Base-by-base conservation (phyloP, 1,140 invertebrate genomes). In the Zaprionus camerounensis region DNA sequence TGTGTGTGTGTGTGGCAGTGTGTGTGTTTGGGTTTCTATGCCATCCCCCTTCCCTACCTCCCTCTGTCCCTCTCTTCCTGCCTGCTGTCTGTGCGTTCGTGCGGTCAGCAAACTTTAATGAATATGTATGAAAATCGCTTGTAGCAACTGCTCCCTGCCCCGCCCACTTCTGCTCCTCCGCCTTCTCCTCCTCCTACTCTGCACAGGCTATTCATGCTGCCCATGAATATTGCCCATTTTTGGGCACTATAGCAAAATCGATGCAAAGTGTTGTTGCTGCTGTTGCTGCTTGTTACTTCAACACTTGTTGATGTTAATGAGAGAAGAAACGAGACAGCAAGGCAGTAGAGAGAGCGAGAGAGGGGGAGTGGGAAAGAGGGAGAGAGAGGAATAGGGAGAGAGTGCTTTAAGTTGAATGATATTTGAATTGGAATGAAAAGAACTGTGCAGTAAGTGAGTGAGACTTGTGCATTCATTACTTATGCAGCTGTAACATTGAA, bases 71-170 rank as follows among this genome's bases (percentile, higher is more conserved):
- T 9, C 31, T 11, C 9, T 11, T 7, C 6, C 31, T 9, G 9
- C 31, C 31, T 34, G 28, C 53, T 38, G 53, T 49, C 59, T 74
- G 80, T 83, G 71, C 67, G 74, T 88, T 76, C 81, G 81, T 88
- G 85, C 85, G 85, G 85, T 88, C 81, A 90, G 85, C 76, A 90
- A 88, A 90, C 85, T 85, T 90, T 90, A 90, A 90, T 90, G 85
- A 90, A 90, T 90, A 90, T 90, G 85, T 90, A 90, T 90, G 85
- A 90, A 90, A 77, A 82, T 77, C 78, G 81, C 70, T 88, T 82
- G 85, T 90, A 80, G 77, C 80, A 80, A 79, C 71, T 79, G 76
- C 67, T 65, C 22, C 51, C 17, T 26, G 1, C 5, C 36, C 31
- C 34, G 12, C n/a, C 20, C 28, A 41, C 34, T 2, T 2, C 24